Conservation (phyloP, 2,797 vertebrate genomes). For the Myripristis murdjan region DNA sequence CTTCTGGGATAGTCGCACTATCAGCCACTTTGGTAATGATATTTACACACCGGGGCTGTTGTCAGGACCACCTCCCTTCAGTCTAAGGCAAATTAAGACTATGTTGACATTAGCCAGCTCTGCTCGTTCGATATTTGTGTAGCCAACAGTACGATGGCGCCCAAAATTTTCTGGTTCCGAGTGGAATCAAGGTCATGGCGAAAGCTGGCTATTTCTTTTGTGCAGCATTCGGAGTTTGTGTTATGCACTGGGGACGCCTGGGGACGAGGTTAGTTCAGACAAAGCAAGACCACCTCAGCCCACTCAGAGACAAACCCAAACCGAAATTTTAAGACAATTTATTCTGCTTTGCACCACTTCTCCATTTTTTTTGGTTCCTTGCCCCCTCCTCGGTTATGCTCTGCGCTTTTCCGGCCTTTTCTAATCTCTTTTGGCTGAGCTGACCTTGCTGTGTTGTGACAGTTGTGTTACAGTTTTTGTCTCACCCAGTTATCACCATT, state of each 20-base stretch:
- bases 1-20: slow-evolving; percentile 46
- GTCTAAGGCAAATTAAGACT: slow-evolving; percentile 17
- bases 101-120: neutral
- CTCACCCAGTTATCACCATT: neutral
- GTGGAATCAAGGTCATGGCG: slow-evolving; percentile 13
- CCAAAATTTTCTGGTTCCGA: slow-evolving; percentile 6
- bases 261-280: slow-evolving; percentile 23
- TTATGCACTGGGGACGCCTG: slow-evolving; percentile 20
- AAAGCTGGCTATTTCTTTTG: slow-evolving; percentile 25
- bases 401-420: slow-evolving; percentile 1
- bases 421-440: slow-evolving; percentile 14
- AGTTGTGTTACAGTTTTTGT: slow-evolving; percentile 41
- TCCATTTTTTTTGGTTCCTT: no score
- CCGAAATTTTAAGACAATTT: slow-evolving; percentile 29
- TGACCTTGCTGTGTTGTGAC: slow-evolving; percentile 49
- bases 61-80: slow-evolving; percentile 17
- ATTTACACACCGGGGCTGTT: no score
- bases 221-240: slow-evolving; percentile 17
- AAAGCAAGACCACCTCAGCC: neutral
- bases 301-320: neutral
- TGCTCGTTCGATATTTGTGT: neutral
- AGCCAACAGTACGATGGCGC: neutral
- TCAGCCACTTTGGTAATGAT: slow-evolving; percentile 43
- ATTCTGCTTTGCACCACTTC: slow-evolving; percentile 27
- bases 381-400: slow-evolving; percentile 22